phyloP scores from a whole-genome alignment of 2,888 invertebrate species.

The Phymatocera aterrima region DNA sequence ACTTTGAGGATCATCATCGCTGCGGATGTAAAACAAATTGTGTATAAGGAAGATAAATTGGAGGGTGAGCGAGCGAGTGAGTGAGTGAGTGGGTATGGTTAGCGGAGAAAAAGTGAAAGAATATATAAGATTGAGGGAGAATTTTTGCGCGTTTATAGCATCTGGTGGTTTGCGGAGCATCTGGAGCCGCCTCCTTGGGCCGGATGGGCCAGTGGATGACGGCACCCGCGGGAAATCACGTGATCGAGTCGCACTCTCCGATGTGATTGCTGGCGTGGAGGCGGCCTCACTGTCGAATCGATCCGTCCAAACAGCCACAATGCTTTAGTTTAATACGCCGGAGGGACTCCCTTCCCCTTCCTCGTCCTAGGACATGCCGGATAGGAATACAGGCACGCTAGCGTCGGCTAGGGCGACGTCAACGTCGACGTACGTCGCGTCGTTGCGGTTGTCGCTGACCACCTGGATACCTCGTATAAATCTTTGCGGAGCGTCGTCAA shows the following conservation, averaged over 20 bases:
- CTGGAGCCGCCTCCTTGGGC: constrained; percentile 12
- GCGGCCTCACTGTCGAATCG: constrained; percentile 61
- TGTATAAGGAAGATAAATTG: constrained; percentile 11
- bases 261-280: constrained; percentile 67
- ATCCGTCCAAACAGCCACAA: constrained; percentile 62
- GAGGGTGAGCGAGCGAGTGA: no score
- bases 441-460: constrained; percentile 32
- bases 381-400: no score
- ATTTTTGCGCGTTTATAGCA: neutral
- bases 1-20: neutral
- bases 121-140: constrained; percentile 11
- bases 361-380: neutral
- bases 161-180: neutral
- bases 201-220: constrained; percentile 55
- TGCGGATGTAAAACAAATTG: constrained; percentile 1
- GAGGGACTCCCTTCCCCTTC: constrained; percentile 6
- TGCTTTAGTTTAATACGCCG: constrained; percentile 63
- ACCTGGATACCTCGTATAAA: constrained; percentile 28
- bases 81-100: no score
- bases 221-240: constrained; percentile 72
- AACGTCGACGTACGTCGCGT: constrained; percentile 26
- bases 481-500: constrained; percentile 13
- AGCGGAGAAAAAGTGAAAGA: constrained; percentile 1
- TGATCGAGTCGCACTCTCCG: constrained; percentile 66
- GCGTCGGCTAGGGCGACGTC: constrained; percentile 13